These are phyloP conservation scores for Synchiropus splendidus DNA, from an alignment of 2,113 vertebrate genomes.

Conservation along the genomic window DNA sequence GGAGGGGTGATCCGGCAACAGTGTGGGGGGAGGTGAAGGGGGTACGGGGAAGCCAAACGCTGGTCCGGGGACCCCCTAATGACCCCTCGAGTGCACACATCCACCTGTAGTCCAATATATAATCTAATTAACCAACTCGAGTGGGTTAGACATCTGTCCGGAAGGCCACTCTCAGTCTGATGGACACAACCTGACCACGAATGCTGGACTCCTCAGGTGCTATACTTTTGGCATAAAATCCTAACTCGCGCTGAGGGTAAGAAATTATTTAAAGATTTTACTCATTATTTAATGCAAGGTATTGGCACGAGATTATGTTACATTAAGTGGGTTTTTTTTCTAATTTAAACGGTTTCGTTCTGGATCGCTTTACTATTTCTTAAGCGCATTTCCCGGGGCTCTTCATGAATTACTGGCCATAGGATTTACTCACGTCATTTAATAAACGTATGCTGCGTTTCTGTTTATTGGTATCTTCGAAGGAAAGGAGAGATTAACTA, in stretches of 20 bases:
- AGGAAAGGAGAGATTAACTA: too few species aligned
- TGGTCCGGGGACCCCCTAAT: conserved; percentile 15
- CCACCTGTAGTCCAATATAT: conserved; percentile 35
- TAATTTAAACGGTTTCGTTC: too few species aligned
- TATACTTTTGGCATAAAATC: background rate
- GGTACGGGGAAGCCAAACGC: conserved; percentile 8
- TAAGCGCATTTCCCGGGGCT: too few species aligned
- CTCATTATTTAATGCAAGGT: too few species aligned
- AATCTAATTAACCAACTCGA: conserved; percentile 10
- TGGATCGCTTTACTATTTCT: too few species aligned
- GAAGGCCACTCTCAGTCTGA: background rate
- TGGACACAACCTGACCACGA: background rate
- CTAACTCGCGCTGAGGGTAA: background rate
- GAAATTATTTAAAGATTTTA: background rate
- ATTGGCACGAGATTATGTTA: too few species aligned
- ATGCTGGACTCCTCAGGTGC: too few species aligned
- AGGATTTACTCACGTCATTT: too few species aligned
- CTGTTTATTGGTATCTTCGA: too few species aligned
- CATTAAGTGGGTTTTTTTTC: too few species aligned
- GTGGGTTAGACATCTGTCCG: background rate
- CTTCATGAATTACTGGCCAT: too few species aligned
- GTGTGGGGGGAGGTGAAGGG: background rate
- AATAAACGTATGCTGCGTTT: too few species aligned
- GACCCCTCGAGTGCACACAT: conserved; percentile 15
- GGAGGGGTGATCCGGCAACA: background rate